Evolutionary conservation across 2,888 invertebrate species (phyloP).

Genomic region (Acholoe squamosa): DNA sequence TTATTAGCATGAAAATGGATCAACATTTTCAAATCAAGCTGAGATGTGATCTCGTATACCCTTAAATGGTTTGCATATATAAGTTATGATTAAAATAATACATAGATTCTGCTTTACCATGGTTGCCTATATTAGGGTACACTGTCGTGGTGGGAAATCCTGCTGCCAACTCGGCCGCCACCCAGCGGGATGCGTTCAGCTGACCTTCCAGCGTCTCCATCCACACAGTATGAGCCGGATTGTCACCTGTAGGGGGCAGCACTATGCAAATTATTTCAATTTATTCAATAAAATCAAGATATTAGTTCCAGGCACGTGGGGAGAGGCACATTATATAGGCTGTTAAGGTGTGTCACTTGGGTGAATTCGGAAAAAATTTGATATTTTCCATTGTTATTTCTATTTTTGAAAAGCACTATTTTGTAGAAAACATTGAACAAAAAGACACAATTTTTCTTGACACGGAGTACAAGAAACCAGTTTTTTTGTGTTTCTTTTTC

Average conservation of each 20-base stretch:
- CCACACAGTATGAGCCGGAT: conserved; percentile 50
- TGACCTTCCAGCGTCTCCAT: conserved; percentile 51
- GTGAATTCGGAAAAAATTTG: neutral
- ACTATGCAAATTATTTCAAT: neutral
- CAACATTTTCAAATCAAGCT: too few species aligned
- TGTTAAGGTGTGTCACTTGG: neutral
- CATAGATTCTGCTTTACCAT: conserved; percentile 27
- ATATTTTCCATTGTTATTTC: neutral
- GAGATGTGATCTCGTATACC: too few species aligned
- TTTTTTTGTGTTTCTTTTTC: too few species aligned
- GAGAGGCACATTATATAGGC: too few species aligned
- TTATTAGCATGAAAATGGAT: too few species aligned
- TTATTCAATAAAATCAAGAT: neutral
- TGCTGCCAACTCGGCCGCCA: neutral
- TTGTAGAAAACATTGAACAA: too few species aligned
- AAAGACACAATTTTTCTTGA: too few species aligned
- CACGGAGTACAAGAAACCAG: too few species aligned
- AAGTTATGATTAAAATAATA: too few species aligned
- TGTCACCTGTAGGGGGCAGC: conserved; percentile 52
- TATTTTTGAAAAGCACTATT: neutral
- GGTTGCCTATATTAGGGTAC: conserved; percentile 57
- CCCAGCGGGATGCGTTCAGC: conserved; percentile 54
- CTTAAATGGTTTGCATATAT: too few species aligned
- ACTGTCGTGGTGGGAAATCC: neutral
- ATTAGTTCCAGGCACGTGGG: too few species aligned